These are phyloP conservation scores for Euwallacea similis DNA, from an alignment of 1,140 invertebrate species.

Conservation along the genomic window DNA sequence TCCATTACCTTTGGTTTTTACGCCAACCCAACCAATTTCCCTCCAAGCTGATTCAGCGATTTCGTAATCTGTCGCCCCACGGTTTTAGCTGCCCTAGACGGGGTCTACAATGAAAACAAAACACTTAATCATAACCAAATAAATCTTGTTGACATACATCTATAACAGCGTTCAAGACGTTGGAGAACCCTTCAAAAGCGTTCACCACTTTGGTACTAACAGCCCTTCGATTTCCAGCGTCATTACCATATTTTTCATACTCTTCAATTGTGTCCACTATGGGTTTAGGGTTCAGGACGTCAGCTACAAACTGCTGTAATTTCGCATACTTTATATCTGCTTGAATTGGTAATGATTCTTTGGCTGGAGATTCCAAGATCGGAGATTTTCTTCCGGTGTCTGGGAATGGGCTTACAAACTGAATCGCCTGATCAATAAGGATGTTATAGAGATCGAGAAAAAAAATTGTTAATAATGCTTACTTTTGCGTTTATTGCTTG, in stretches of 20 bases:
- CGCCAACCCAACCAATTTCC: constrained; percentile 45
- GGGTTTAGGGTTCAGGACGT: constrained; percentile 61
- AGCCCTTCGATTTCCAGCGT: constrained; percentile 61
- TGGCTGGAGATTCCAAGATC: constrained; percentile 40
- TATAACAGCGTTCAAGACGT: constrained; percentile 53
- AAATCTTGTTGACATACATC: constrained; percentile 43
- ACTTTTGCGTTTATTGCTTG: constrained; percentile 38
- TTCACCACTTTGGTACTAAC: constrained; percentile 61
- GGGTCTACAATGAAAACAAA: constrained; percentile 39
- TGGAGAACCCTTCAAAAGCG: constrained; percentile 63
- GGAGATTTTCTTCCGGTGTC: constrained; percentile 45
- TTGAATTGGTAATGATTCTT: constrained; percentile 44
- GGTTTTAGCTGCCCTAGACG: constrained; percentile 41
- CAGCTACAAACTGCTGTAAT: constrained; percentile 54
- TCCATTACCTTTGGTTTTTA: neutral
- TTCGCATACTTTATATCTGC: constrained; percentile 54
- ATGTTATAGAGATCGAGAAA: neutral
- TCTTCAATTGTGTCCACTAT: constrained; percentile 69
- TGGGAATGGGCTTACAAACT: constrained; percentile 40
- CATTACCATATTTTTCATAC: constrained; percentile 72
- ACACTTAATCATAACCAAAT: constrained; percentile 13
- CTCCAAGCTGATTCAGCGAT: constrained; percentile 45
- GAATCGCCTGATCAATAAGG: constrained; percentile 26
- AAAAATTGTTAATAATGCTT: constrained; percentile 12
- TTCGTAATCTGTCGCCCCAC: constrained; percentile 41